Conservation (phyloP, 2,888 invertebrate genomes). For the Tenthredo distinguenda region DNA sequence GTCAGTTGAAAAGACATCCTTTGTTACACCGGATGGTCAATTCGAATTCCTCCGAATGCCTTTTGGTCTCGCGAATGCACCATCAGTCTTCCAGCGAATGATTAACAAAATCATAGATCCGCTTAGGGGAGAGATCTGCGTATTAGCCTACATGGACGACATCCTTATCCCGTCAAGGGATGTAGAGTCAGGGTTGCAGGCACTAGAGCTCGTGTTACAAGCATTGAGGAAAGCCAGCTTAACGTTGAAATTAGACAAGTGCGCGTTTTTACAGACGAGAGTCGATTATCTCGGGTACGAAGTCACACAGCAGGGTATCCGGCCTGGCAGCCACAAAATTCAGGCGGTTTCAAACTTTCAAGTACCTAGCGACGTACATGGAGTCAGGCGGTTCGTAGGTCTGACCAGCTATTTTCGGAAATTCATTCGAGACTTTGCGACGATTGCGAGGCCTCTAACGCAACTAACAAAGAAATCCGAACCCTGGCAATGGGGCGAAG, state of each 20-base stretch:
- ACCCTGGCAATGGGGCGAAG: constrained; percentile 53
- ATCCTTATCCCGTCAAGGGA: constrained; percentile 3
- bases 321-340: no score
- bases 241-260: constrained; percentile 57
- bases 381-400: no score
- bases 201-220: constrained; percentile 36
- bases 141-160: constrained; percentile 27
- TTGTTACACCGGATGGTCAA: not conserved
- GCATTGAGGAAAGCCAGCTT: constrained; percentile 47
- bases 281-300: constrained; percentile 56
- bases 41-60: constrained; percentile 29
- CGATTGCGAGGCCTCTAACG: constrained; percentile 56
- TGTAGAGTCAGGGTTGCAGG: constrained; percentile 9
- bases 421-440: no score
- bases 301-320: no score
- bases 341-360: no score
- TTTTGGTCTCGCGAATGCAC: constrained; percentile 22
- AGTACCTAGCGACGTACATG: no score
- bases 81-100: not conserved
- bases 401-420: no score
- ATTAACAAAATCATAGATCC: not conserved
- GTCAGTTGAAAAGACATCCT: constrained; percentile 13
- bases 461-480: constrained; percentile 56
- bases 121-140: not conserved
- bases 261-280: constrained; percentile 52